Conservation (phyloP, 2,113 vertebrate species). For the Onychostruthus taczanowskii region DNA sequence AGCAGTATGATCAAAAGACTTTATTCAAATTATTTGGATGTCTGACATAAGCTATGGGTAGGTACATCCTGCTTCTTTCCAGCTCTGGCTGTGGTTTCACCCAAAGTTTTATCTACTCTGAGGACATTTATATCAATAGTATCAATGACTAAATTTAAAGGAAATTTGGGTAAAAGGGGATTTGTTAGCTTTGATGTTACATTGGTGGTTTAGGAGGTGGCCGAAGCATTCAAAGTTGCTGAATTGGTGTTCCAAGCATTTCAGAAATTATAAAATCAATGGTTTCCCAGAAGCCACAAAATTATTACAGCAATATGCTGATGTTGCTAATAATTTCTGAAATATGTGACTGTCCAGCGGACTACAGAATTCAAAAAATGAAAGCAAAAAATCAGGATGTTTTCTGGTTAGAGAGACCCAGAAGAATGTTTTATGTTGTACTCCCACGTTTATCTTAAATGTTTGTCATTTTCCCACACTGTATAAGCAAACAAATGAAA, state of each 20-base stretch:
- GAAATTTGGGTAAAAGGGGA: neutral
- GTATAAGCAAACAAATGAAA: neutral
- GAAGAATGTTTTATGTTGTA: neutral
- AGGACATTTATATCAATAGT: neutral
- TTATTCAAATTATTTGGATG: neutral
- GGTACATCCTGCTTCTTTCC: neutral
- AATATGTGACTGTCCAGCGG: neutral
- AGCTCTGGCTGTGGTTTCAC: neutral
- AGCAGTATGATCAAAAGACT: neutral
- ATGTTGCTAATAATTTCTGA: neutral
- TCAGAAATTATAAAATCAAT: neutral
- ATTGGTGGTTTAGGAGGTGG: neutral
- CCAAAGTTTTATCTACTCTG: neutral
- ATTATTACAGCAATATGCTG: neutral
- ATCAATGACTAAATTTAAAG: neutral
- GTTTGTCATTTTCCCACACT: neutral
- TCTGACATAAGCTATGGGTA: neutral
- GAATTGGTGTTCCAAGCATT: neutral
- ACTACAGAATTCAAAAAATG: neutral
- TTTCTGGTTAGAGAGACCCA: neutral
- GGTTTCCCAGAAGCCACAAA: neutral
- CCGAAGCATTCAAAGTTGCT: neutral
- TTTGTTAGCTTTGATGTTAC: neutral
- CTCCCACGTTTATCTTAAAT: neutral
- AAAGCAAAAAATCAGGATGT: neutral